Evolutionary conservation across 2,113 vertebrate genomes (phyloP).

Genomic region (Phrynosoma platyrhinos): DNA sequence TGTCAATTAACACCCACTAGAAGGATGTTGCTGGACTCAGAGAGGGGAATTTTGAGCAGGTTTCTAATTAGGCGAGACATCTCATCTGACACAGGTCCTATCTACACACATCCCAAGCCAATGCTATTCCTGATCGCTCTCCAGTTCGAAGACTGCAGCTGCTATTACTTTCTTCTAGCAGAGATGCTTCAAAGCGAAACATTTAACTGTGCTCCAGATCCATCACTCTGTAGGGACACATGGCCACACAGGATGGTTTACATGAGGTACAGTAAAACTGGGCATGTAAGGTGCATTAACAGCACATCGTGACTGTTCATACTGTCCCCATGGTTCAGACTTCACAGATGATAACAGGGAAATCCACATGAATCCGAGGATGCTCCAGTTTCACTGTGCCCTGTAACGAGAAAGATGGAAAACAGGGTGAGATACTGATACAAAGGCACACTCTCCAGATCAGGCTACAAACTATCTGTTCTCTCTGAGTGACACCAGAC

Average conservation of each 20-base stretch:
- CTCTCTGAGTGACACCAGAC: rapidly evolving
- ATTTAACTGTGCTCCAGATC: not conserved
- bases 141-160: not conserved
- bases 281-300: constrained; percentile 27
- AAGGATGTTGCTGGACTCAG: constrained; percentile 62
- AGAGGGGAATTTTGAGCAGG: constrained; percentile 56
- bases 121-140: constrained; percentile 17
- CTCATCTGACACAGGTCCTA: constrained; percentile 35
- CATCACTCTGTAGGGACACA: constrained; percentile 45
- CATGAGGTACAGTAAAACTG: constrained; percentile 38
- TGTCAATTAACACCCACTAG: constrained; percentile 52
- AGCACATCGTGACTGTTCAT: constrained; percentile 3
- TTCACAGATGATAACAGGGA: constrained; percentile 96
- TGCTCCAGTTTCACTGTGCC: constrained; percentile 93
- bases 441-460: not conserved
- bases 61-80: constrained; percentile 48
- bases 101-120: constrained; percentile 18
- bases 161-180: not conserved
- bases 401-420: constrained; percentile 76
- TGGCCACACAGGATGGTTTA: constrained; percentile 19
- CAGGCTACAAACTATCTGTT: not conserved
- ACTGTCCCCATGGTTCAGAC: constrained; percentile 78
- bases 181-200: constrained; percentile 21
- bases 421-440: not conserved
- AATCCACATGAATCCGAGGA: constrained; percentile 95